Evolutionary conservation across 2,888 invertebrate genomes (phyloP), one percentile per base, ranked within the genome.

Genomic region (Allophyes oxyacanthae): DNA sequence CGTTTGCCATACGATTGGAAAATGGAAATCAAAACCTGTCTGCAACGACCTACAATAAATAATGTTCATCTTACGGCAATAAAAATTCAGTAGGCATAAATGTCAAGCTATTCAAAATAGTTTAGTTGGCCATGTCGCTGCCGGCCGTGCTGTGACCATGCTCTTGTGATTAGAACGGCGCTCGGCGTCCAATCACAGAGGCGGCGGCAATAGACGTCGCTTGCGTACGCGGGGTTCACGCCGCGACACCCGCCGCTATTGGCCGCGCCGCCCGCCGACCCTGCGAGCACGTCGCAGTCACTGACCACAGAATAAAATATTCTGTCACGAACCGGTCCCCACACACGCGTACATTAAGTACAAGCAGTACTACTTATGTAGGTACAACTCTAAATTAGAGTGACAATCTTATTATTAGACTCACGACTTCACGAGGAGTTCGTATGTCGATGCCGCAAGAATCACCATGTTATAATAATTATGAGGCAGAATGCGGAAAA

Each of bases 251-350:
- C 30, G 48, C 67, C 57, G 70, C 68, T 55, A 75, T 61, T 62
- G 72, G 68, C 51, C 71, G 57, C 42, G 32, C 48, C 42, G 32
- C 48, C 40, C 45, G 43, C 53, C 25, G 46, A 4, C 20, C 20
- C 20, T 41, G 51, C 49, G 48, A 26, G n/a, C 50, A 26, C 15
- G 28, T n/a, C 20, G 49, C 55, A 40, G 57, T 64, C 72, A 41
- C 51, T 68, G 72, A 68, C 63, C 74, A 58, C 57, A 33, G 32
- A 41, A n/a, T 14, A 34, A 32, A n/a, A n/a, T n/a, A 40, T 15
- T 33, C 45, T 36, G 46, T n/a, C 50, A 36, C 43, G 57, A 49
- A 61, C 72, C 75, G 72, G 75, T 74, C 67, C 28, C 20, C 40
- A 46, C 59, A 33, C 60, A 42, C 48, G n/a, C 14, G 20, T 38